Base-by-base conservation (phyloP, 2,888 invertebrate genomes). In the Syrista parreyssii region DNA sequence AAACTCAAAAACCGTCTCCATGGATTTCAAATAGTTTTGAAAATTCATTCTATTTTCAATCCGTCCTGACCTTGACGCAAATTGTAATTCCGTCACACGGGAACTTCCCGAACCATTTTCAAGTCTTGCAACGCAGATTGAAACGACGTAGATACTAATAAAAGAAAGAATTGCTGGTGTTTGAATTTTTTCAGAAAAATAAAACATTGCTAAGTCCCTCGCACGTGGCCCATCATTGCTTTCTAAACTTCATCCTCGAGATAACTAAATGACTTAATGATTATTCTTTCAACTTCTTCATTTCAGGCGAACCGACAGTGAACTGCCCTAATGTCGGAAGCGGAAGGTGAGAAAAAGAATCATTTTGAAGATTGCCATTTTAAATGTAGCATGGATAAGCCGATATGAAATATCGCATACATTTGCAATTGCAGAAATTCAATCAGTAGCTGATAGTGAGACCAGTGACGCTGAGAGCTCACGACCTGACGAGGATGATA, bases 281-380 rank as follows among this genome's bases (percentile, higher is more conserved):
- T 55, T 55, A 55, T 55, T 55, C 23, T 55, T 55, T 23, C 23
- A 55, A 23, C 15, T 55, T 55, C 40, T 55, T 55, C 23, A 2
- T 55, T 55, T 55, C 40, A 55, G 40, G 40, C 40, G 23, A 23
- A 55, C 23, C 40, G 23, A 55, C 23, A 23, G 40, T 55, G 9
- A 55, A 55, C 40, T 55, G 40, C 23, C 81, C 83, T 84, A 86
- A 91, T 91, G 91, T 91, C 91, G 86, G 89, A 86, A 85, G 82
- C 83, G 83, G 88, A 90, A 90, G 90, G 91, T 90, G 85, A 87
- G 87, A 82, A 81, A 68, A 77, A 35, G 23, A 75, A 68, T 33
- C 1, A 33, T 71, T 55, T 73, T n/a, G 15, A 73, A 68, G 33
- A 71, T 78, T 71, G n/a, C n/a, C n/a, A n/a, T n/a, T n/a, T n/a